Base-by-base conservation (phyloP, 1,140 invertebrate genomes). In the Stegodyphus mimosarum region DNA sequence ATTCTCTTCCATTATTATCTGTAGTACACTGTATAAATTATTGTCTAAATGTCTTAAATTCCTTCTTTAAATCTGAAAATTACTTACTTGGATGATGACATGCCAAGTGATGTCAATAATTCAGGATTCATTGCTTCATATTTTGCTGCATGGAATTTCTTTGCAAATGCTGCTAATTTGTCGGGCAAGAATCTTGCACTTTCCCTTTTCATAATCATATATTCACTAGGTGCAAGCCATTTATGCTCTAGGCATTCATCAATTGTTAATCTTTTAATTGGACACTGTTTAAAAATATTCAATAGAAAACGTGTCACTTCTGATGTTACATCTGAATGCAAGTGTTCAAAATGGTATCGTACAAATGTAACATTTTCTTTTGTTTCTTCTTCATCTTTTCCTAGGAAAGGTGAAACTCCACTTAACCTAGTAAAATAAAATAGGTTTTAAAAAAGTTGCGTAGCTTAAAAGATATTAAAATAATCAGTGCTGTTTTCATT, bases 161-260 rank as follows among this genome's bases (percentile, higher is more conserved):
- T 86, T n/a, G 89, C 86, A 80, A 88, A 89, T 33, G 50, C 53
- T 77, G 88, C 84, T 51, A 97, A 92, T 89, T 94, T 93, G 89
- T 94, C 95, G 51, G 95, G 95, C 51, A 95, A 91, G 91, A 97
- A 97, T 70, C 95, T 91, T n/a, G 96, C 94, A 87, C 96, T 92
- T 90, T 98, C 96, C 60, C 97, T 92, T 89, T 96, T 97, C 91
- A 95, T 96, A 76, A 97, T 95, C 94, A 98, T 97, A 89, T 94
- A 96, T 89, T 99, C 97, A 5, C 95, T 95, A 6, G 95, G 94
- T 86, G 95, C 92, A 17, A 99, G 91, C 97, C 98, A 99, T 90
- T 97, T 94, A 90, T 99, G 96, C 89, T 99, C 97, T 88, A 96
- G 93, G 88, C 96, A 98, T 90, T 99, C 97, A 88, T 99, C 97